Conservation (phyloP, 2,797 vertebrate species). For the Paedocypris micromegethes region DNA sequence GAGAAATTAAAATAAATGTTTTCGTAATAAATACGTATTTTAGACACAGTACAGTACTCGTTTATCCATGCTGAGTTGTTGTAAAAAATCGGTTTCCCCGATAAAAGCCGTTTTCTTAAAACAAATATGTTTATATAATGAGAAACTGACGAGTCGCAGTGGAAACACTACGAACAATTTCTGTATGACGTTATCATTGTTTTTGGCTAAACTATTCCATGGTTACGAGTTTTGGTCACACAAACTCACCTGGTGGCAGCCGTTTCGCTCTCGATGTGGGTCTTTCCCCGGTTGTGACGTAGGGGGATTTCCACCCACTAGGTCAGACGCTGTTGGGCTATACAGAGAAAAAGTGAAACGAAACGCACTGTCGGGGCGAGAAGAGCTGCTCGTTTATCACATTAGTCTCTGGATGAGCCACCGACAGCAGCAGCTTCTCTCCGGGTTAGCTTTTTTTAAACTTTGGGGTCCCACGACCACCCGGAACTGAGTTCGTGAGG, state of each 20-base stretch:
- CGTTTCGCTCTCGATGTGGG: slow-evolving; percentile 33
- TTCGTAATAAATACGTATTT: too few species aligned
- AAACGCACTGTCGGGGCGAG: not conserved
- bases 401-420: not conserved
- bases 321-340: slow-evolving; percentile 28
- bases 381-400: not conserved
- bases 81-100: too few species aligned
- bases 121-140: too few species aligned
- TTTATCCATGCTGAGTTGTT: too few species aligned
- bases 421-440: not conserved
- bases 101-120: too few species aligned
- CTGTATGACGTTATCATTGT: not conserved
- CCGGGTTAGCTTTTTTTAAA: not conserved
- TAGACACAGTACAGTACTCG: too few species aligned
- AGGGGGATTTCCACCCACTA: slow-evolving; percentile 65
- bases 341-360: slow-evolving; percentile 30
- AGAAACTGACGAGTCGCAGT: too few species aligned
- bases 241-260: slow-evolving; percentile 30
- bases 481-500: slow-evolving; percentile 41
- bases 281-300: slow-evolving; percentile 52
- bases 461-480: not conserved
- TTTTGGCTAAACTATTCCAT: not conserved
- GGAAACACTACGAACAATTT: too few species aligned
- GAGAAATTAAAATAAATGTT: too few species aligned
- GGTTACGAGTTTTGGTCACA: not conserved